A percentile compares a stretch with the other conserved stretches of the same genome.
Conservation (phyloP, 2,113 vertebrate species). For the Aegithalos caudatus region DNA sequence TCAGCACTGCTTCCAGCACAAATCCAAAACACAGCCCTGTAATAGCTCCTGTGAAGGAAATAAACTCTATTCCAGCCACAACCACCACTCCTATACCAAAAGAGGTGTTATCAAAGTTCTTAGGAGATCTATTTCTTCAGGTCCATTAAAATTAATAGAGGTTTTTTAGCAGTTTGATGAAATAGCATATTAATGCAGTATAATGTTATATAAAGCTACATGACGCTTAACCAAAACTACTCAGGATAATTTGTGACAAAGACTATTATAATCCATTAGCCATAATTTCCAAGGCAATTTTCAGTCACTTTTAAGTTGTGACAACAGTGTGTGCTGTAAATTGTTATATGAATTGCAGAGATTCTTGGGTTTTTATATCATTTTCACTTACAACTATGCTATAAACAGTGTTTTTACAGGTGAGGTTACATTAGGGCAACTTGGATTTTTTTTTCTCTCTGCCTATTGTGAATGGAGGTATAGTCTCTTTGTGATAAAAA, state of each 20-base stretch:
- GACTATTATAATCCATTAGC: background rate
- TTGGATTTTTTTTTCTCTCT: slow-evolving; percentile 18
- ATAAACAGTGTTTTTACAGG: background rate
- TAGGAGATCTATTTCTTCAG: background rate
- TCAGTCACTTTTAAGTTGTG: background rate
- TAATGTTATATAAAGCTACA: background rate
- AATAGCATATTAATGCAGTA: background rate
- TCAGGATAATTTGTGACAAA: background rate
- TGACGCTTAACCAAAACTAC: background rate
- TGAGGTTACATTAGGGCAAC: background rate
- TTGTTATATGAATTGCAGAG: background rate
- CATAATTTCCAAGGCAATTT: background rate
- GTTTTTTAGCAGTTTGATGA: background rate
- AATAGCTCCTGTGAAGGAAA: background rate
- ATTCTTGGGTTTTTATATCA: background rate
- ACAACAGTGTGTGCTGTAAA: background rate
- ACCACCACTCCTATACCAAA: background rate
- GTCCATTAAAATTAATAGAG: background rate
- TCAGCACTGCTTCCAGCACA: background rate
- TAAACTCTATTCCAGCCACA: background rate
- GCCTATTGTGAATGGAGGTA: background rate
- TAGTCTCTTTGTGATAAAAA: slow-evolving; percentile 37
- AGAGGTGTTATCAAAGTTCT: background rate
- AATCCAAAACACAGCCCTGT: background rate
- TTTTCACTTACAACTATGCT: background rate